A percentile compares a stretch with the other conserved stretches of the same genome.
Conservation (phyloP, 2,797 vertebrate genomes). For the Eulemur albifrons region DNA sequence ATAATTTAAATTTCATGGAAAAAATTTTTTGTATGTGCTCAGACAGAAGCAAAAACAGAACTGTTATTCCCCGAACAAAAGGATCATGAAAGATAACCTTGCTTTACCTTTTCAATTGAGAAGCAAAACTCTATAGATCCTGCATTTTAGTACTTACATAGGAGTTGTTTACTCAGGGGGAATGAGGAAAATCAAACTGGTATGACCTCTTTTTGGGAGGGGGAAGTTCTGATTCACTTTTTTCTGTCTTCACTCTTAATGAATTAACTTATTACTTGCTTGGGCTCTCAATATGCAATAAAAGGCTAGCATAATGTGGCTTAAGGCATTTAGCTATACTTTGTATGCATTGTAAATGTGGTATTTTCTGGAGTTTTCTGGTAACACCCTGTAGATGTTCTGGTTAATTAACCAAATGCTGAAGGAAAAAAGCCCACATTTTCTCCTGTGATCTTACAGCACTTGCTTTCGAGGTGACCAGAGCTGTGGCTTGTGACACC, state of each 20-base stretch:
- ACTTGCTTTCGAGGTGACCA: neutral
- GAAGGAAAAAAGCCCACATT: neutral
- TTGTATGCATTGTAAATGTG: neutral
- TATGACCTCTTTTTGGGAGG: fast-evolving
- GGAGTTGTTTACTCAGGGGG: neutral
- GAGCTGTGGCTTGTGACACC: neutral
- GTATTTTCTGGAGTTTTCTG: neutral
- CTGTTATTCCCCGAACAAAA: neutral
- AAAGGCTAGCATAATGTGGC: neutral
- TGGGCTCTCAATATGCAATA: neutral
- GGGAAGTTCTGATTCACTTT: neutral
- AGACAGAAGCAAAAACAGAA: neutral
- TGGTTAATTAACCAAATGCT: neutral
- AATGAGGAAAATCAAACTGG: neutral
- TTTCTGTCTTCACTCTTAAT: neutral
- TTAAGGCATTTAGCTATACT: neutral
- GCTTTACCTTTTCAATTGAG: neutral
- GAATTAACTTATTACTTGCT: neutral
- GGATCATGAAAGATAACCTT: neutral
- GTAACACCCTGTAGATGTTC: neutral
- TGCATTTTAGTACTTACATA: neutral
- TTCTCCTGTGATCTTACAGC: neutral
- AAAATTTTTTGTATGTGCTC: neutral
- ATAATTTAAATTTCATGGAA: neutral
- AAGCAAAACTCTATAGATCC: neutral